Conservation (phyloP, 2,888 invertebrate genomes). For the Tricholauxania praeusta region DNA sequence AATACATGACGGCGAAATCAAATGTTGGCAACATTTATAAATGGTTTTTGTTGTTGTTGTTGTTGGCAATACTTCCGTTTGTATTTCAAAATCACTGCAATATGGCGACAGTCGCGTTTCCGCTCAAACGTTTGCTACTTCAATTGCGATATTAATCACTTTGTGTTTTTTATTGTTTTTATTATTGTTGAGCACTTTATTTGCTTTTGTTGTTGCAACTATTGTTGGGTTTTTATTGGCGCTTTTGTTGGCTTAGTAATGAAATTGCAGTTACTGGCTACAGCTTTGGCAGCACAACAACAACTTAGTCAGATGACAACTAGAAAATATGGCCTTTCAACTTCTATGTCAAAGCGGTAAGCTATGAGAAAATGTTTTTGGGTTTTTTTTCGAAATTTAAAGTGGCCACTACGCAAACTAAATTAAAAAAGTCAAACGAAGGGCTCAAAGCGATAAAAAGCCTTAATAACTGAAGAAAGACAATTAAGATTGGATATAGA, state of each 20-base stretch:
- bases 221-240: not conserved
- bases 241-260: not conserved
- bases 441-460: too few relatives aligned
- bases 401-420: too few relatives aligned
- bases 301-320: not conserved
- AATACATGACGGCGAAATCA: too few relatives aligned
- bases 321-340: too few relatives aligned
- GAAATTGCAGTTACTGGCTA: constrained; percentile 20
- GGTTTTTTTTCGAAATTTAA: too few relatives aligned
- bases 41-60: too few relatives aligned
- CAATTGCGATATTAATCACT: constrained; percentile 11
- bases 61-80: constrained; percentile 15
- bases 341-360: too few relatives aligned
- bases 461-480: too few relatives aligned
- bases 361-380: too few relatives aligned
- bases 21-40: too few relatives aligned
- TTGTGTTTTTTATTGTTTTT: not conserved
- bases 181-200: not conserved
- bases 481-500: too few relatives aligned
- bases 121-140: constrained; percentile 10
- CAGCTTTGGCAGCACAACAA: not conserved
- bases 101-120: constrained; percentile 16
- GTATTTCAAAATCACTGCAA: constrained; percentile 18
- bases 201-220: not conserved
- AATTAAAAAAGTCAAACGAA: too few relatives aligned